phyloP scores from a whole-genome alignment of 2,888 invertebrate genomes.

The Aphodius granarius region DNA sequence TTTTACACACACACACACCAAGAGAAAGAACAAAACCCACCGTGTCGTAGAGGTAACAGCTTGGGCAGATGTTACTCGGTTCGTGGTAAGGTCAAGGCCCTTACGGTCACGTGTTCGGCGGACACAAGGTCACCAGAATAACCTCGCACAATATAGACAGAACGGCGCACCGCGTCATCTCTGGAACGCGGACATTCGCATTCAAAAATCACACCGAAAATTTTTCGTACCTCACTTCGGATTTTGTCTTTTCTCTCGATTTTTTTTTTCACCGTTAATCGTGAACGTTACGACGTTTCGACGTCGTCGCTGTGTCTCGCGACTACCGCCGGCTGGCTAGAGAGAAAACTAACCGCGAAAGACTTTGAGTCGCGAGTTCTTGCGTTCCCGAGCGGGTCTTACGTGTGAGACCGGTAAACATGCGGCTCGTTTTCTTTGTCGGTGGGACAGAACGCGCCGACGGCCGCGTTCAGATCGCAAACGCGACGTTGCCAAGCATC shows the following conservation, averaged over 20 bases:
- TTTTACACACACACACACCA: neutral
- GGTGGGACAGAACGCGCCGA: constrained; percentile 34
- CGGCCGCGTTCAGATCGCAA: constrained; percentile 8
- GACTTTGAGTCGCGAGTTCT: neutral
- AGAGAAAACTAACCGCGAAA: neutral
- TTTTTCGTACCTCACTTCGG: neutral
- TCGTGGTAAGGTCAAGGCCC: constrained; percentile 59
- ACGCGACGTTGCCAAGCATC: constrained; percentile 11
- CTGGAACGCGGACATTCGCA: constrained; percentile 11
- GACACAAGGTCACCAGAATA: constrained; percentile 57
- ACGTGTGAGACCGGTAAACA: neutral
- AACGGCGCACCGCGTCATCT: constrained; percentile 33
- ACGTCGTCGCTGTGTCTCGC: constrained; percentile 1
- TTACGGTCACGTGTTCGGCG: constrained; percentile 58
- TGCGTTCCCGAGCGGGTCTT: neutral
- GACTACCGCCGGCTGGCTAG: neutral
- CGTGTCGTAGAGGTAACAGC: constrained; percentile 2
- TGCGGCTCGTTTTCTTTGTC: constrained; percentile 34
- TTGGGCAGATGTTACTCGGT: constrained; percentile 22
- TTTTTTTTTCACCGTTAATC: neutral
- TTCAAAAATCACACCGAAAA: neutral
- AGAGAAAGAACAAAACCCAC: constrained; percentile 4
- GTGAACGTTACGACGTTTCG: neutral
- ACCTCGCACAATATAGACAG: constrained; percentile 42
- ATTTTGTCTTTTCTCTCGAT: neutral